Base-by-base conservation (phyloP, 1,140 invertebrate genomes). In the Riptortus pedestris region DNA sequence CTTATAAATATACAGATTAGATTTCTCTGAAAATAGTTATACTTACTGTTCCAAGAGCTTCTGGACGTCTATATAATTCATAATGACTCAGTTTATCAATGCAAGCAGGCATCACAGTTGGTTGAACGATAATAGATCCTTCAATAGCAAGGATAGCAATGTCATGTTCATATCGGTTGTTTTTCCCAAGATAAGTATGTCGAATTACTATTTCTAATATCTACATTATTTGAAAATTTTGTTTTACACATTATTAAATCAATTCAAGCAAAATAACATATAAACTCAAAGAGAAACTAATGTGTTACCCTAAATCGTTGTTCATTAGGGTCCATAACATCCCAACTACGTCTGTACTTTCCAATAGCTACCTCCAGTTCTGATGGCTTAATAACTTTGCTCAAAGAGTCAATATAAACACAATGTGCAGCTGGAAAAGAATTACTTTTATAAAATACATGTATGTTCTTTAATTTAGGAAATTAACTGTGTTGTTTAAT, bases 351-450 rank as follows among this genome's bases (percentile, higher is more conserved):
- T 27, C 20, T 63, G 47, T 22, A 60, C 43, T 67, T 63, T 60
- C 62, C 62, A 2, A 64, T 60, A n/a, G 48, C 59, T 2, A 64
- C 43, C 51, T 52, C 22, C 11, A 67, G 27, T 12, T 27, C 16
- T 60, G 11, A 33, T 16, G n/a, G 27, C 31, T 59, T 24, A 11
- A 64, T 45, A 20, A 43, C 60, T 12, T 18, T 26, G 0, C 26
- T 55, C 12, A 11, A 24, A 2, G 22, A 9, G 22, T 55, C 51
- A 27, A 24, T 27, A 43, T 60, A 63, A 24, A 62, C 31, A 59
- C 58, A 67, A 64, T 64, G 58, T 11, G 62, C 65, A 52, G 62
- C 65, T 66, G n/a, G 9, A 27, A 55, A 55, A 38, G 5, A 38
- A 38, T 38, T 5, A 38, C 14, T 7, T 7, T 38, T 7, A 38